Base-by-base conservation (phyloP, 2,797 vertebrate genomes). In the Euphonia xanthogaster region DNA sequence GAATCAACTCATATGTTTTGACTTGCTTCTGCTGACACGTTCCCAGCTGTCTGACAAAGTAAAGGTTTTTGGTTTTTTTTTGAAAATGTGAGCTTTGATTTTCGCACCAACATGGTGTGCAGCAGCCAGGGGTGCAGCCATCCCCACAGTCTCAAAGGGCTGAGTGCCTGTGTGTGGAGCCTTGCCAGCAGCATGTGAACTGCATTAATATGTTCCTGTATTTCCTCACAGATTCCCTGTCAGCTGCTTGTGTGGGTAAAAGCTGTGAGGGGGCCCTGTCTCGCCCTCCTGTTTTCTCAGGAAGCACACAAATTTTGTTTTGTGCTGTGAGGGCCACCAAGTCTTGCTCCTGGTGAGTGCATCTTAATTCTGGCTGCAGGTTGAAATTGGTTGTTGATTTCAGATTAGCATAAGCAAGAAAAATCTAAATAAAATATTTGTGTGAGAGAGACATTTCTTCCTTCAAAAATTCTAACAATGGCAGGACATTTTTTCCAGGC, bases 111-210 rank as follows among this genome's bases (percentile, higher is more conserved):
- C 62, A 28, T 10, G 35, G 10, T 33, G 23, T 28, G 33, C 28
- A 74, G 48, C 30, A 70, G 15, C 20, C 1, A 1, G 7, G 3
- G 23, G 2, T 66, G 11, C 35, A 91, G 35, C 27, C 50, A 39
- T n/a, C 4, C 15, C n/a, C 20, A 19, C 2, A 40, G 20, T 10
- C 37, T 55, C 18, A 9, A 33, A 37, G 44, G 55, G 44, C 7
- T 0, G 0, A 14, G 3, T 1, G 14, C 9, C 7, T 1, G 3
- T 0, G 1, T 31, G 12, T 23, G 33, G 25, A 62, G 31, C 20
- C 10, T 70, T 66, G 10, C 33, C 6, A 3, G 12, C 21, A 55
- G 8, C 15, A 30, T 45, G 22, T 30, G 27, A 71, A 37, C 16
- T 3, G 1, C 17, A n/a, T 48, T 58, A 42, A 1, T 14, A 2